phyloP scores from a whole-genome alignment of 2,797 vertebrate species.

The Epinephelus malabaricus region DNA sequence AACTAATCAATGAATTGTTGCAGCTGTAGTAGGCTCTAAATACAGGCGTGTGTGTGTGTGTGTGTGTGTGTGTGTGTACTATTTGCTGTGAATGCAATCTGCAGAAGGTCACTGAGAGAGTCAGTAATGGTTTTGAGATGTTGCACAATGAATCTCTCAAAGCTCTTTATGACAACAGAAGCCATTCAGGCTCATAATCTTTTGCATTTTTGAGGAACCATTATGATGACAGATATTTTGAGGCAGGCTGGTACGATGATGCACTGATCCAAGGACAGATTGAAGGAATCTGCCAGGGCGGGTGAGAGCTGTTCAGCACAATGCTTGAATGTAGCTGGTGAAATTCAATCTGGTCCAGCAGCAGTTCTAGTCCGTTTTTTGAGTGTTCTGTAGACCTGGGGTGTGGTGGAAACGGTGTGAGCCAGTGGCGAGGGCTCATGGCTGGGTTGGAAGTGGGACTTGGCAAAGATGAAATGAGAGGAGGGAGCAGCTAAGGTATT shows the following conservation, averaged over 20 bases:
- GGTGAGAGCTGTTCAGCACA: neutral
- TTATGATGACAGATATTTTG: neutral
- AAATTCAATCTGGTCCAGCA: neutral
- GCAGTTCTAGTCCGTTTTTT: neutral
- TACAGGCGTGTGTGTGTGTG: no score
- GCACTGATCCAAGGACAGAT: neutral
- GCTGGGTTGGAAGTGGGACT: neutral
- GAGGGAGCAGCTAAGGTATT: no score
- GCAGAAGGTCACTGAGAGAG: neutral
- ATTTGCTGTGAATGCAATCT: no score
- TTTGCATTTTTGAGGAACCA: neutral
- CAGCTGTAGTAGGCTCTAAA: no score
- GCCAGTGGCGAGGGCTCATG: neutral
- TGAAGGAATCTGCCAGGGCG: conserved; percentile 6
- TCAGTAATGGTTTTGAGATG: conserved; percentile 5
- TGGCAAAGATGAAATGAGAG: neutral
- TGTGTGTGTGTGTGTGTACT: no score
- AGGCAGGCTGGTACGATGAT: neutral
- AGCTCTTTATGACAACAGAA: conserved; percentile 1
- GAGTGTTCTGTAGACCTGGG: neutral
- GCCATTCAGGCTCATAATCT: neutral
- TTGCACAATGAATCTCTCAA: neutral
- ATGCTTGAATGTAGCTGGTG: neutral
- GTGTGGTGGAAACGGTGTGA: neutral
- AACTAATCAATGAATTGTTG: no score